phyloP scores from a whole-genome alignment of 1,140 invertebrate genomes.

The Brachionus angularis region DNA sequence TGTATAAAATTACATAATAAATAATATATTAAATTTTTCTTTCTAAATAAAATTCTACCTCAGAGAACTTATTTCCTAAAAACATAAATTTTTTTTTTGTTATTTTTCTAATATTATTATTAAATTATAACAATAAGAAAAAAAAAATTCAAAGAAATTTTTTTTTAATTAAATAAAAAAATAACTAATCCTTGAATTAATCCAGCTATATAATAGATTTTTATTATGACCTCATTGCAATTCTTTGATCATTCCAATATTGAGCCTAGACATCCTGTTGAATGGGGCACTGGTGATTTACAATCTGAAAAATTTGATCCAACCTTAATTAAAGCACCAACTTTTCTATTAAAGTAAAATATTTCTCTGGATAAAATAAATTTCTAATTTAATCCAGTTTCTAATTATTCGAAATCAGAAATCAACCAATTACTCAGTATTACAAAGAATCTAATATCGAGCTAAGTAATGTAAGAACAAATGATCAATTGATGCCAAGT shows the following conservation, averaged over 20 bases:
- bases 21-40: too few species aligned
- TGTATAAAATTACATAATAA: too few species aligned
- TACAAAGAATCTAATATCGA: conserved; percentile 23
- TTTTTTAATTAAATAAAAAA: neutral
- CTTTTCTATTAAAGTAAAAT: conserved; percentile 17
- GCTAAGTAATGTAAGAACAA: conserved; percentile 35
- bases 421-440: conserved; percentile 38
- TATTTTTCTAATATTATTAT: too few species aligned
- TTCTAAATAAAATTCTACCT: too few species aligned
- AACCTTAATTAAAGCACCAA: conserved; percentile 19
- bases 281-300: conserved; percentile 27
- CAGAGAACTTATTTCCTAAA: too few species aligned
- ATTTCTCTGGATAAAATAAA: neutral
- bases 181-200: conserved; percentile 15
- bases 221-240: conserved; percentile 32
- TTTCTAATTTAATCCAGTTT: neutral
- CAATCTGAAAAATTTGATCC: conserved; percentile 37
- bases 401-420: neutral
- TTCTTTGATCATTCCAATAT: conserved; percentile 37
- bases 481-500: conserved; percentile 37
- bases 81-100: too few species aligned
- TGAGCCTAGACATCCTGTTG: conserved; percentile 21
- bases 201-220: neutral
- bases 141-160: too few species aligned
- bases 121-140: too few species aligned